Evolutionary conservation across 2,113 vertebrate species (phyloP).

Genomic region (Parus major): DNA sequence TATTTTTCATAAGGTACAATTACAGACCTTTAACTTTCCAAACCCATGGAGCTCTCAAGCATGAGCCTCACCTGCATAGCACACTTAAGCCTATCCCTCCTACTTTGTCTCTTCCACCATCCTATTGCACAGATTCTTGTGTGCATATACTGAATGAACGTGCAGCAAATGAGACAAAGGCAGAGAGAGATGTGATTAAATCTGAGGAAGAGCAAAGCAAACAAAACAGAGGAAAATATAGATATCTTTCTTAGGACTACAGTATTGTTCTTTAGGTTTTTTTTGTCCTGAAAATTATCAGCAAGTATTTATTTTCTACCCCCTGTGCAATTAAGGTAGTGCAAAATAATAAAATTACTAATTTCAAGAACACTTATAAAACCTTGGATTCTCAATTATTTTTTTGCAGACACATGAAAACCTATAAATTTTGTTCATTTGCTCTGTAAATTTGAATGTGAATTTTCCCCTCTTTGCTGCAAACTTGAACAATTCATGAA

Average conservation of each 20-base stretch:
- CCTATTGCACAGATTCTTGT: not conserved
- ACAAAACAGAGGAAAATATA: not conserved
- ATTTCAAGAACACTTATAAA: not conserved
- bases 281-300: not conserved
- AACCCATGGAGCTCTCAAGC: not conserved
- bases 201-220: not conserved
- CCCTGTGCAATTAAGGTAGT: not conserved
- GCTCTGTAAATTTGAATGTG: not conserved
- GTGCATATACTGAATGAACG: not conserved
- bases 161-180: not conserved
- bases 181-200: not conserved
- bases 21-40: not conserved
- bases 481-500: not conserved
- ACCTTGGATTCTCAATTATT: not conserved
- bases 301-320: not conserved
- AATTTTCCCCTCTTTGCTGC: not conserved
- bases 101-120: not conserved
- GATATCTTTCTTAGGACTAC: not conserved
- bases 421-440: not conserved
- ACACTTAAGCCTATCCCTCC: not conserved
- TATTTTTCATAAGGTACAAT: not conserved
- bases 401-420: not conserved
- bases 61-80: not conserved
- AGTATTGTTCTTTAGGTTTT: not conserved
- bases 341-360: not conserved